phyloP scores from a whole-genome alignment of 2,797 vertebrate genomes.

The Siniperca scherzeri region DNA sequence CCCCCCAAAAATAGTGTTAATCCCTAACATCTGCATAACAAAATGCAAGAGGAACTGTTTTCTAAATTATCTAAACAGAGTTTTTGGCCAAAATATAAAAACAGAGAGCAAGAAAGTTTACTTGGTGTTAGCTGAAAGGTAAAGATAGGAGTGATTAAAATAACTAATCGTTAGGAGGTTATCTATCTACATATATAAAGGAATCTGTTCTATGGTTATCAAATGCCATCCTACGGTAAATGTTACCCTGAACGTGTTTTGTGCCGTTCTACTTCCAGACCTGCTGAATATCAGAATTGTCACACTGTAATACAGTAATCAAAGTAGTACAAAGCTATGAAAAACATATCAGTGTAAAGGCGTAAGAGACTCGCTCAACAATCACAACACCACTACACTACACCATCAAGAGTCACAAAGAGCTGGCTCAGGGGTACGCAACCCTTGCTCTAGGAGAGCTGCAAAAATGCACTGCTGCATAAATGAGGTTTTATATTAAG shows the following conservation, averaged over 20 bases:
- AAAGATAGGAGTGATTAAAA: conserved; percentile 64
- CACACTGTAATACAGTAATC: conserved; percentile 80
- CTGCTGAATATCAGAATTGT: conserved; percentile 85
- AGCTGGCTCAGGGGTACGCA: conserved; percentile 59
- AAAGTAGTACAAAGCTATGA: conserved; percentile 85
- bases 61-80: conserved; percentile 28
- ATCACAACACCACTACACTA: conserved; percentile 78
- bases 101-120: conserved; percentile 33
- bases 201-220: conserved; percentile 30
- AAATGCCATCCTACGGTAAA: conserved; percentile 60
- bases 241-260: conserved; percentile 71
- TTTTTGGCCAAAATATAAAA: conserved; percentile 59
- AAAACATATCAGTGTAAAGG: conserved; percentile 83
- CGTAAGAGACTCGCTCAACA: conserved; percentile 81
- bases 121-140: conserved; percentile 21
- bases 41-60: conserved; percentile 22
- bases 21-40: conserved; percentile 38
- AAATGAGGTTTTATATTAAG: not conserved
- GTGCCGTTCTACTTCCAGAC: conserved; percentile 84
- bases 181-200: conserved; percentile 52
- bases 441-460: conserved; percentile 10
- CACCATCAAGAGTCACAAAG: conserved; percentile 72
- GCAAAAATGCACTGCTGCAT: conserved; percentile 18
- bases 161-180: conserved; percentile 17
- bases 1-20: conserved; percentile 26